phyloP scores from a whole-genome alignment of 2,888 invertebrate genomes.

The Hyposoter dolosus region DNA sequence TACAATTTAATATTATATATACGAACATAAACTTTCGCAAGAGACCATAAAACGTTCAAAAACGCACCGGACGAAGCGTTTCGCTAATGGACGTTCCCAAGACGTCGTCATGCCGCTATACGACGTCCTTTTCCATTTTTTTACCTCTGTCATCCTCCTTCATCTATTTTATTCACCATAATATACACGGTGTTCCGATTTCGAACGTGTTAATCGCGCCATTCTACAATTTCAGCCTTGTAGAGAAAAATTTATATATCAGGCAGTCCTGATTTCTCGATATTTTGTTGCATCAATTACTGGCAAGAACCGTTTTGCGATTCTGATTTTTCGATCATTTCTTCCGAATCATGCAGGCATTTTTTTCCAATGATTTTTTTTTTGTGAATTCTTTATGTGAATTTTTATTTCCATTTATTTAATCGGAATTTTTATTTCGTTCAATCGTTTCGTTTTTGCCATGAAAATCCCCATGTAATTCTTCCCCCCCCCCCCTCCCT shows the following conservation, averaged over 20 bases:
- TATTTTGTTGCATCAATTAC: not conserved
- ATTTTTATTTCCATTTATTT: not conserved
- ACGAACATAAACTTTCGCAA: constrained; percentile 39
- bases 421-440: not conserved
- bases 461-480: not conserved
- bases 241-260: not conserved
- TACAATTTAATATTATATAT: constrained; percentile 2
- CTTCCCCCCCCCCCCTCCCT: not conserved
- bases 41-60: constrained; percentile 37
- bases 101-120: constrained; percentile 41
- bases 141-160: constrained; percentile 5
- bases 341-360: too few species aligned
- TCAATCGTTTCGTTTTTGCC: not conserved
- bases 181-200: constrained; percentile 1
- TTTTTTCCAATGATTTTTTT: not conserved
- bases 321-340: too few species aligned
- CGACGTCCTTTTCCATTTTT: constrained; percentile 3
- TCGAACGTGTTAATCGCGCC: not conserved
- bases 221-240: not conserved
- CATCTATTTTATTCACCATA: constrained; percentile 9
- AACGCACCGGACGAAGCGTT: constrained; percentile 20
- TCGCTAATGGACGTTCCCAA: constrained; percentile 42
- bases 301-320: too few species aligned
- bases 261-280: not conserved
- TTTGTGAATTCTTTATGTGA: not conserved